Base-by-base conservation (phyloP, 2,113 vertebrate species). In the Dryoscopus gambensis region DNA sequence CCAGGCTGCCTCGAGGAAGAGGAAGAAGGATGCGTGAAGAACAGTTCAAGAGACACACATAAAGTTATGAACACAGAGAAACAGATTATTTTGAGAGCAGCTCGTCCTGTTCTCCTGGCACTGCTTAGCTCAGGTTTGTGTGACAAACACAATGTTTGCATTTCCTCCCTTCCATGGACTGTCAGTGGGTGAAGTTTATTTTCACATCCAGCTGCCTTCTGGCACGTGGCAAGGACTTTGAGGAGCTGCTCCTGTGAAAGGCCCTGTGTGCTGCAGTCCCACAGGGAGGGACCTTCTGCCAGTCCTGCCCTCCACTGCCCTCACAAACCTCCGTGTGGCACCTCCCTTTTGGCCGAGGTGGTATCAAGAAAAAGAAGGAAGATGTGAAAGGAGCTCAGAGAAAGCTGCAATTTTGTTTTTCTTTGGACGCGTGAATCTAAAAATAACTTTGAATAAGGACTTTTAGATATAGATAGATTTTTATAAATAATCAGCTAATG, bases 21-120 rank as follows among this genome's bases (percentile, higher is more conserved):
- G 27, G 33, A 49, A 56, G 68, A 57, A 84, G 35, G 19, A 8
- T 30, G 69, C 84, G 28, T 33, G 22, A 2, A 4, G 18, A 28
- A 19, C 9, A 8, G 0, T 30, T 52, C 59, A 42, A 60, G 39
- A 56, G 37, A 11, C 20, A 23, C 37, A 42, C 3, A 2, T 11
- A 25, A 39, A 70, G n/a, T 15, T 6, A 11, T 13, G 8, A 55
- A 7, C 40, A 60, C 4, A 8, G 0, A 31, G 2, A 46, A 74
- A 39, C 14, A 44, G 7, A 3, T 0, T 15, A 3, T 22, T 46
- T 28, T 37, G 10, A 7, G 57, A 75, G 53, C 1, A 0, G n/a
- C 31, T 53, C 0, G 0, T 56, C 69, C 89, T 8, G 1, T 49
- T 56, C 39, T 50, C 77, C 44, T 60, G 42, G 30, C 15, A 5